Evolutionary conservation across 2,888 invertebrate genomes (phyloP).

Genomic region (Trachelus stipa): DNA sequence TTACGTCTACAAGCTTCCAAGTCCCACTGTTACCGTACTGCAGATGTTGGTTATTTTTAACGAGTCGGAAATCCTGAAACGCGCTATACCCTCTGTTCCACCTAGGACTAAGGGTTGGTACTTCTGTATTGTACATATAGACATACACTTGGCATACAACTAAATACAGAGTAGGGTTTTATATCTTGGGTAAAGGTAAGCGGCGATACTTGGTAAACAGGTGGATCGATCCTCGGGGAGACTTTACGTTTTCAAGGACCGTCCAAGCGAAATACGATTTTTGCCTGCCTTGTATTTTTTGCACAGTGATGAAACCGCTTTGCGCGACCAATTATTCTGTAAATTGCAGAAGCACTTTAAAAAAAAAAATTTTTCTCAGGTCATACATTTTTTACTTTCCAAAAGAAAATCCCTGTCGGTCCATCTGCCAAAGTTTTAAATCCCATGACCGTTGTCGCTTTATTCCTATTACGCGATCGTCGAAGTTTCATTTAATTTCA

Average conservation of each 20-base stretch:
- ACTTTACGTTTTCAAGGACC: not conserved
- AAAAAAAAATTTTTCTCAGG: not conserved
- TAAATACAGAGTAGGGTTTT: not conserved
- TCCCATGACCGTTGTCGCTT: too few relatives aligned
- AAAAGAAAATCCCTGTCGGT: too few relatives aligned
- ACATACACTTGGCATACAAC: not conserved
- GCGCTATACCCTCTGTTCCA: not conserved
- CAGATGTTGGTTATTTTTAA: not conserved
- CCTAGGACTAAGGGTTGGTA: not conserved
- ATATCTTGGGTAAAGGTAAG: not conserved
- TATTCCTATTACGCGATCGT: too few relatives aligned
- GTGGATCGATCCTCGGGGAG: not conserved
- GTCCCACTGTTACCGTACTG: not conserved
- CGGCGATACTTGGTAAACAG: not conserved
- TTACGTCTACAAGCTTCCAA: not conserved
- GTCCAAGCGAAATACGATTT: not conserved
- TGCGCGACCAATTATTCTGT: not conserved
- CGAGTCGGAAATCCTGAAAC: not conserved
- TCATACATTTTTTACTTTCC: too few relatives aligned
- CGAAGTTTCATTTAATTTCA: too few relatives aligned
- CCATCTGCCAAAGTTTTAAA: too few relatives aligned
- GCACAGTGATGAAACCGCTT: not conserved
- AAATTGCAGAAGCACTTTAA: not conserved
- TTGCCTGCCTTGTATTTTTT: not conserved
- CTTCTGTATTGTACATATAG: not conserved